These are phyloP conservation scores for Quadroppia sp. DNA, from an alignment of 2,888 invertebrate species.

Conservation along the genomic window DNA sequence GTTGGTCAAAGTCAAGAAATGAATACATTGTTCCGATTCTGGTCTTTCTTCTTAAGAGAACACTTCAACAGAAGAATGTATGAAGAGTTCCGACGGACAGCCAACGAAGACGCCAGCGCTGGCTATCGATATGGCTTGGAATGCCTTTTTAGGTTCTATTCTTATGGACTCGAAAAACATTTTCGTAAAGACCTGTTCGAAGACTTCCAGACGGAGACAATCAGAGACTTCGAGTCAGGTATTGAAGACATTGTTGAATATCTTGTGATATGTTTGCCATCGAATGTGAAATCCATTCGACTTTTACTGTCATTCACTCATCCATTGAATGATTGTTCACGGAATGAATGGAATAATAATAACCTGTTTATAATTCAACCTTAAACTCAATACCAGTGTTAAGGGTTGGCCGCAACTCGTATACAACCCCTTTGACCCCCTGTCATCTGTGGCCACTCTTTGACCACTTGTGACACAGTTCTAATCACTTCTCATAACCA, in stretches of 20 bases:
- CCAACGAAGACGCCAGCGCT: slow-evolving; percentile 85
- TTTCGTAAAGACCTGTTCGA: slow-evolving; percentile 91
- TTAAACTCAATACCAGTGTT: slow-evolving; percentile 21
- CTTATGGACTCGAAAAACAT: slow-evolving; percentile 93
- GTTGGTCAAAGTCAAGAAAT: slow-evolving; percentile 96
- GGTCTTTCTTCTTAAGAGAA: slow-evolving; percentile 98
- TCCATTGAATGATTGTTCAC: slow-evolving; percentile 7
- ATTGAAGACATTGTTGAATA: slow-evolving; percentile 40
- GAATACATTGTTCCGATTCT: slow-evolving; percentile 98
- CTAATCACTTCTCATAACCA: no score
- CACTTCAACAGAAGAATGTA: slow-evolving; percentile 99
- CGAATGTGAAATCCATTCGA: slow-evolving; percentile 45
- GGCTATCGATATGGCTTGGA: slow-evolving; percentile 73
- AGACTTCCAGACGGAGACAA: slow-evolving; percentile 90
- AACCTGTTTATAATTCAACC: slow-evolving; percentile 40
- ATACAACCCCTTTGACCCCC: slow-evolving; percentile 44
- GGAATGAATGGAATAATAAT: slow-evolving; percentile 30
- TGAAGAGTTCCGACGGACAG: slow-evolving; percentile 83
- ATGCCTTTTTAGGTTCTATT: slow-evolving; percentile 87
- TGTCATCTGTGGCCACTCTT: no score
- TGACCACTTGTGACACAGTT: no score
- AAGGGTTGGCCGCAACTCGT: slow-evolving; percentile 42
- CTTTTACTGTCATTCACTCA: slow-evolving; percentile 22
- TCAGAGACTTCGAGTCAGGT: slow-evolving; percentile 83
- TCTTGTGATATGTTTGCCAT: not conserved